Evolutionary conservation across 2,888 invertebrate species (phyloP), one percentile per base, ranked within the genome.

Genomic region (Liposcelis brunnea): DNA sequence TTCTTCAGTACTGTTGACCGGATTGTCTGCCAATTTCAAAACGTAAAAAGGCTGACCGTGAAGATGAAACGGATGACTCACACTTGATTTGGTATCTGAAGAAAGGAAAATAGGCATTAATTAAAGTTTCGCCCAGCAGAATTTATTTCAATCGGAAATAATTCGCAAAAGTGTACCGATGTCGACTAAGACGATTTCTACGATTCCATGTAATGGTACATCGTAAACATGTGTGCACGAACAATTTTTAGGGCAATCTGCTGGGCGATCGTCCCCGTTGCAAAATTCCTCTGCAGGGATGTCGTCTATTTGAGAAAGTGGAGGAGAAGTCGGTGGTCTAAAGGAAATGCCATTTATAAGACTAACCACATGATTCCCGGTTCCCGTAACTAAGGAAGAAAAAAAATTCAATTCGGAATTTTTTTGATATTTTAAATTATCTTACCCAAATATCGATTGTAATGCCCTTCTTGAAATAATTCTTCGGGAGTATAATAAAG

Each of bases 171-270:
- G 44, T 49, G 55, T 63, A 79, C 79, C 76, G 76, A 80, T 80
- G 62, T 91, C 90, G 47, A 89, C 80, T 14, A 90, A 65, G 3
- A 89, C 77, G 19, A 91, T 75, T 63, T 91, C 90, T 1, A 89
- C 87, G 44, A 86, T 74, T 32, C 87, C 80, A 56, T 83, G 81
- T 10, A 84, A 65, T 1, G 81, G 80, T 43, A 90, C 81, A 55
- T 84, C 79, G 16, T 86, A 75, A 66, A 77, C 75, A 59, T 89
- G 86, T 0, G 82, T 79, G 62, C 90, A 91, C 61, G 78, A 75
- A 60, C 90, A 90, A 62, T 80, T 80, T 43, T 72, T 71, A 0
- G 75, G 72, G 56, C 84, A 85, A 58, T 77, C 65, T 11, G 75
- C 66, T 1, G 84, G 83, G 40, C 78, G 68, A 61, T 81, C 80